Evolutionary conservation across 2,113 vertebrate species (phyloP), one percentile per base, ranked within the genome.

Genomic region (Neogobius melanostomus): DNA sequence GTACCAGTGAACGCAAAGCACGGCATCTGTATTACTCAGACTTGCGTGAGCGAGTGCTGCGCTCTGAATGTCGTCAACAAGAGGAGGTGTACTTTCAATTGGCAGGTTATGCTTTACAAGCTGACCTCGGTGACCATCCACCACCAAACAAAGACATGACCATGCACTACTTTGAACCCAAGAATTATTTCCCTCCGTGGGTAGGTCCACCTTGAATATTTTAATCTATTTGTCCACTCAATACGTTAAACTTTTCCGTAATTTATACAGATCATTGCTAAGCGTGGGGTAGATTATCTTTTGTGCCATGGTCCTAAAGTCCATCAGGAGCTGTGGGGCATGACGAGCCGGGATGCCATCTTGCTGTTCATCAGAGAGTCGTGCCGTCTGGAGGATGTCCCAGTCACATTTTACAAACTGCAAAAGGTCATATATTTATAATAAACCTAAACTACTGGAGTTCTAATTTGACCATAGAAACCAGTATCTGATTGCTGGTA

Each of bases 71-170:
- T 61, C 80, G 88, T 64, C 94, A 95, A 89, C 93, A 93, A 75
- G 96, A 98, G 91, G 96, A 95, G 82, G 92, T 93, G 74, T 97
- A 96, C 85, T 98, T 98, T 88, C 92, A 97, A 85, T 91, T 97
- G 74, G 95, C 95, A 5, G 94, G 94, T 47, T 95, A 94, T 8
- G 94, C 93, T 53, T 80, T 97, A 52, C 96, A 98, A 87, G 94
- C 95, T 7, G 94, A 97, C 73, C 86, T 95, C 74, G 94, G 93
- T 4, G 91, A 95, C 85, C 93, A 93, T 84, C 85, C 74, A 3
- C 86, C 88, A 54, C 79, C 82, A 0, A 77, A 65, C 42, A 91
- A 92, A 14, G 3, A 63, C 2, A 80, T 82, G 76, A 61, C 62
- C 60, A 42, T 46, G 11, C 64, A 80, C 52, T 96, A 98, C 84